Conservation (phyloP, 2,113 vertebrate species). For the Lagenorhynchus albirostris region DNA sequence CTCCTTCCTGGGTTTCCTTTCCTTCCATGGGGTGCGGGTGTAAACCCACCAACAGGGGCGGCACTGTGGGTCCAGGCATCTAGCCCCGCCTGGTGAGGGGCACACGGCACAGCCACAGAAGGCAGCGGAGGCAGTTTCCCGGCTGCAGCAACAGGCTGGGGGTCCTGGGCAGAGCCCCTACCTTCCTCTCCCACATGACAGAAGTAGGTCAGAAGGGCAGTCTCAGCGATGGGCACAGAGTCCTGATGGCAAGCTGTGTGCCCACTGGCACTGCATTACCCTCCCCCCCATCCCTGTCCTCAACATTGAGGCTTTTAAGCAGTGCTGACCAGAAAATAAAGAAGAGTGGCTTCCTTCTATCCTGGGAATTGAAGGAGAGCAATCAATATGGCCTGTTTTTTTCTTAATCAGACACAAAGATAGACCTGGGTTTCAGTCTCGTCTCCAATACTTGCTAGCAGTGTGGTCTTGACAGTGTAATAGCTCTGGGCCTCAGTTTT, state of each 20-base stretch:
- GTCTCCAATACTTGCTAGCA: neutral
- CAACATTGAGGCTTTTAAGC: neutral
- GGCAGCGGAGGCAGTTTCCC: neutral
- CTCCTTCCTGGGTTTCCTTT: no score
- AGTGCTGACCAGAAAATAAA: neutral
- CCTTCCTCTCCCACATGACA: accelerated
- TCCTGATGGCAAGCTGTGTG: neutral
- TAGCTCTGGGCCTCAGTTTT: neutral
- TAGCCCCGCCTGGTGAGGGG: accelerated
- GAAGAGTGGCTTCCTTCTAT: neutral
- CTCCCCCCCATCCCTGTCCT: neutral
- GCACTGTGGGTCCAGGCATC: neutral
- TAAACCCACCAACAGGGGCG: neutral
- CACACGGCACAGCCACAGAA: neutral
- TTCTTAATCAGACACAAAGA: neutral
- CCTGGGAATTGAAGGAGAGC: neutral
- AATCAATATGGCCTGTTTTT: neutral
- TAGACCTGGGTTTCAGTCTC: neutral
- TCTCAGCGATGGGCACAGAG: no score
- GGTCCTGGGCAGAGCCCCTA: neutral
- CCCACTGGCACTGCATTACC: neutral
- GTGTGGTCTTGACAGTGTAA: neutral
- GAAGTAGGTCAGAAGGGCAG: neutral
- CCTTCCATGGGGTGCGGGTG: accelerated
- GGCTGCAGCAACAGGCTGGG: neutral